These are phyloP conservation scores for Scyliorhinus canicula DNA, from an alignment of 2,797 vertebrate genomes.

Conservation along the genomic window DNA sequence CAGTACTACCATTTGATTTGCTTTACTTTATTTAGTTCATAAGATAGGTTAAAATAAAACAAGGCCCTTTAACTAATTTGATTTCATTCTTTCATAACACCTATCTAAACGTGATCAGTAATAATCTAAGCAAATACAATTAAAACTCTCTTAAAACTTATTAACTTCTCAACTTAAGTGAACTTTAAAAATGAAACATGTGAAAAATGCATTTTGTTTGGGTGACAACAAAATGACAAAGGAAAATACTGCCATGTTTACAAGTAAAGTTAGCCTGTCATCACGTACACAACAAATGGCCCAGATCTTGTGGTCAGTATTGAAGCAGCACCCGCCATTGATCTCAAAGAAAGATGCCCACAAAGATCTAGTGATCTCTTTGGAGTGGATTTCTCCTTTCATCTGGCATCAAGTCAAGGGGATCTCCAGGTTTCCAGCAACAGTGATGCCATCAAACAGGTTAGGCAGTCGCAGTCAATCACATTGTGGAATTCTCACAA, in stretches of 20 bases:
- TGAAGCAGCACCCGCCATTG: neutral
- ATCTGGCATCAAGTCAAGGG: neutral
- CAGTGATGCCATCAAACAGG: neutral
- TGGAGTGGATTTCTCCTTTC: neutral
- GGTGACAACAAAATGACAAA: neutral
- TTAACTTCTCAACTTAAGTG: neutral
- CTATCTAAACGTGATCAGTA: neutral
- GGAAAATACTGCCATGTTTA: neutral
- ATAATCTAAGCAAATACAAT: constrained; percentile 14
- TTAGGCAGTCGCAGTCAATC: neutral
- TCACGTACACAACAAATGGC: neutral
- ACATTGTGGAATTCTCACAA: neutral
- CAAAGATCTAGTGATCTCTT: too few relatives aligned
- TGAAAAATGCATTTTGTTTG: neutral
- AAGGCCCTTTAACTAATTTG: neutral
- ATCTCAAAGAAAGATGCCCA: neutral
- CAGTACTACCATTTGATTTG: neutral
- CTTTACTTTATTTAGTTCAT: constrained; percentile 19
- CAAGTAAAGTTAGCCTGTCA: neutral
- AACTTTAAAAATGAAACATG: neutral
- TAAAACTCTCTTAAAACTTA: neutral
- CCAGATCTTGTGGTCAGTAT: neutral
- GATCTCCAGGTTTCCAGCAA: neutral
- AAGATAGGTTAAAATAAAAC: neutral
- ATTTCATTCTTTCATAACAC: neutral